Percentiles rank a stretch among this genome's conserved stretches.
Evolutionary conservation across 2,113 vertebrate genomes (phyloP).

Genomic region (Phocoena phocoena): DNA sequence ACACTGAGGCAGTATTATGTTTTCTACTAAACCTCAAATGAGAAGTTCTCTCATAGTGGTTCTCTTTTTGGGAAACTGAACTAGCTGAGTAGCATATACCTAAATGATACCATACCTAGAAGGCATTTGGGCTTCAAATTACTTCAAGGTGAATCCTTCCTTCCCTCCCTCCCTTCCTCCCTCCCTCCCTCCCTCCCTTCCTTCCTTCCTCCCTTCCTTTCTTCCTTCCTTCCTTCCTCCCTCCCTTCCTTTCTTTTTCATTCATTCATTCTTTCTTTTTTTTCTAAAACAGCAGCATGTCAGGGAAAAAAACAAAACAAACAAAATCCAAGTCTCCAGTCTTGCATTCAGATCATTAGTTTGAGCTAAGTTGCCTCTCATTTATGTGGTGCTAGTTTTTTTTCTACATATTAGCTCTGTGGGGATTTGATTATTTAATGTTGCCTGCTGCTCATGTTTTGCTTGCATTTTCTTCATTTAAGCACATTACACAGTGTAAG

Average conservation of each 20-base stretch:
- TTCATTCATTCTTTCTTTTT: background rate
- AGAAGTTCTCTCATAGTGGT: background rate
- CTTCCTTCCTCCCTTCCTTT: background rate
- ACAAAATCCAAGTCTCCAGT: conserved; percentile 31
- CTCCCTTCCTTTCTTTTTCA: too few relatives aligned
- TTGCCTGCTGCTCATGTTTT: conserved; percentile 46
- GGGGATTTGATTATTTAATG: conserved; percentile 48
- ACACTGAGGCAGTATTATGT: background rate
- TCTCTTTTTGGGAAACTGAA: background rate
- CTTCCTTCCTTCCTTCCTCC: background rate
- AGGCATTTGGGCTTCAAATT: conserved; percentile 35
- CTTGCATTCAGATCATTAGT: conserved; percentile 42
- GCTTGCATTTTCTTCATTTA: conserved; percentile 17
- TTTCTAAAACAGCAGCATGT: background rate
- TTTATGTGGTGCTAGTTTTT: background rate
- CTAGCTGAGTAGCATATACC: background rate
- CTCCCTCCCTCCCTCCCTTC: rapidly evolving
- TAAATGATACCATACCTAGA: background rate
- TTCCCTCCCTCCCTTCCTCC: background rate
- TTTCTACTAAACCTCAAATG: conserved; percentile 21
- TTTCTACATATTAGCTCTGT: background rate
- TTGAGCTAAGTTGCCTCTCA: background rate
- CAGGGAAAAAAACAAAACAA: conserved; percentile 11
- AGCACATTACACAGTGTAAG: background rate
- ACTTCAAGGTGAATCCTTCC: background rate